A percentile compares a stretch with the other conserved stretches of the same genome.
These are phyloP conservation scores for Chiroxiphia lanceolata DNA, from an alignment of 2,797 vertebrate species.

Conservation along the genomic window DNA sequence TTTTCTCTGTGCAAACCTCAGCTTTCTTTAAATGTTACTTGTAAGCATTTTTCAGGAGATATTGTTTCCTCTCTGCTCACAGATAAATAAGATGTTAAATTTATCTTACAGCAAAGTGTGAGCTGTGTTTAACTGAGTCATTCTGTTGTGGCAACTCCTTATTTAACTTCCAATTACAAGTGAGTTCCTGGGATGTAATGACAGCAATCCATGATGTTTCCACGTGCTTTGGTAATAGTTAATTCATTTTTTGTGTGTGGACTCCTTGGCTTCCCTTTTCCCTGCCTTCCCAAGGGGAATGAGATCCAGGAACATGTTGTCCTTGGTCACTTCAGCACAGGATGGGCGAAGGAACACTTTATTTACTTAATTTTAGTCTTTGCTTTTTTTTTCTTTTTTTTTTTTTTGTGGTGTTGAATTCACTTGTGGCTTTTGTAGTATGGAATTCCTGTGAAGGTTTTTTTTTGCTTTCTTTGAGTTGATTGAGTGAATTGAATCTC, in stretches of 20 bases:
- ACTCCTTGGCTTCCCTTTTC: background rate
- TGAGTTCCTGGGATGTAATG: background rate
- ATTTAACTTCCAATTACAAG: background rate
- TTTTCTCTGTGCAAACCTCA: background rate
- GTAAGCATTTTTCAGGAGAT: background rate
- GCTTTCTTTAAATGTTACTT: background rate
- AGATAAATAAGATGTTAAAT: background rate
- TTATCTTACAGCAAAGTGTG: background rate
- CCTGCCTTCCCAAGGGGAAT: background rate
- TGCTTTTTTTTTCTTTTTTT: background rate
- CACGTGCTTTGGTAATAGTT: background rate
- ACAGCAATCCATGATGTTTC: background rate
- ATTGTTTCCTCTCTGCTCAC: background rate
- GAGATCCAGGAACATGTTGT: slow-evolving; percentile 13
- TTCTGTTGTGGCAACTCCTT: background rate
- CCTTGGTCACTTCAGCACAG: background rate
- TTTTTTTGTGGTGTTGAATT: background rate
- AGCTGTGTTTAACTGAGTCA: background rate
- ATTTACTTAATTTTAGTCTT: background rate
- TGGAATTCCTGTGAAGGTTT: background rate
- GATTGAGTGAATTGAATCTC: background rate
- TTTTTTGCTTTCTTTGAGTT: background rate
- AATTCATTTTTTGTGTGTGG: background rate
- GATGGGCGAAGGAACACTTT: background rate
- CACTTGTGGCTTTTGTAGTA: background rate